These are phyloP conservation scores for Oligia latruncula DNA, from an alignment of 2,888 invertebrate species.

Conservation along the genomic window DNA sequence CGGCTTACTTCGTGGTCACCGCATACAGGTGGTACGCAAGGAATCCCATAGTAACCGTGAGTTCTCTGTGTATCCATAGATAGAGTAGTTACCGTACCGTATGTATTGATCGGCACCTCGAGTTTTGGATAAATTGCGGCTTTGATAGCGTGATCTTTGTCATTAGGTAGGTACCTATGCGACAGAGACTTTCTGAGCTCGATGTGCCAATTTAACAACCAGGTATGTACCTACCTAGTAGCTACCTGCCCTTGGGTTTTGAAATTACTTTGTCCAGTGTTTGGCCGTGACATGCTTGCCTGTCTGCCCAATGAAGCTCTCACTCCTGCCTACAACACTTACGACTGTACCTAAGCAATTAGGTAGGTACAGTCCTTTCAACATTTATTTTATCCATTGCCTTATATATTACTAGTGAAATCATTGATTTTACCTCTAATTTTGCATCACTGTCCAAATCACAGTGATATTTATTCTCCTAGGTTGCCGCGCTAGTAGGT, in stretches of 20 bases:
- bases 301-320: background rate
- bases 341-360: background rate
- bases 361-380: background rate
- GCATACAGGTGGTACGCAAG: slow-evolving; percentile 91
- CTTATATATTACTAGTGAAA: no score
- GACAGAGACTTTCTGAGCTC: background rate
- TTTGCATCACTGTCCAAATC: no score
- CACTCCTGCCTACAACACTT: background rate
- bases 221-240: background rate
- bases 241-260: background rate
- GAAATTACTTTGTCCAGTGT: background rate
- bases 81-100: background rate
- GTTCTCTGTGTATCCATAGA: slow-evolving; percentile 52
- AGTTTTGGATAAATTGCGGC: background rate
- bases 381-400: background rate
- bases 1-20: slow-evolving; percentile 89
- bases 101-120: background rate
- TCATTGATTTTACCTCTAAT: no score
- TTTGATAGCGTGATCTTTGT: background rate
- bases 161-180: background rate
- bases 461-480: no score
- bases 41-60: slow-evolving; percentile 91
- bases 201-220: background rate
- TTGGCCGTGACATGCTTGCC: background rate
- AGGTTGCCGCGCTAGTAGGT: no score